These are phyloP conservation scores for Columba livia DNA, from an alignment of 2,113 vertebrate species.

Conservation along the genomic window DNA sequence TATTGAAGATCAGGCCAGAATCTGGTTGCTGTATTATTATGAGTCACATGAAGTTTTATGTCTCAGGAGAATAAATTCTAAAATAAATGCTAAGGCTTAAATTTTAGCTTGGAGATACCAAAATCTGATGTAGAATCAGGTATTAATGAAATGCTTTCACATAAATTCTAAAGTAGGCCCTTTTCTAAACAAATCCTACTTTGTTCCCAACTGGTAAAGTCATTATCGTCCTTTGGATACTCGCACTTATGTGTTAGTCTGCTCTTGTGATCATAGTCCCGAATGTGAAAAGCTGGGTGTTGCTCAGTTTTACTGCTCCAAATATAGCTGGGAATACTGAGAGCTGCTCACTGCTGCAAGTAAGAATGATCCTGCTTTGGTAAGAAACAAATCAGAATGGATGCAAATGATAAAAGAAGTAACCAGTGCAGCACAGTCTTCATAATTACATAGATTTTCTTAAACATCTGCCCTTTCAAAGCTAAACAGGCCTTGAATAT, in stretches of 20 bases:
- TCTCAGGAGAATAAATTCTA: background rate
- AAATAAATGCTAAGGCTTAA: background rate
- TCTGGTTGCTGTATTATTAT: background rate
- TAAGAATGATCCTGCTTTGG: background rate
- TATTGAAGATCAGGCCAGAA: background rate
- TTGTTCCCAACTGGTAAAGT: background rate
- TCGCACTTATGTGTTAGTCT: background rate
- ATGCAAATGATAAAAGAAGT: background rate
- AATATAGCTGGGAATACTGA: background rate
- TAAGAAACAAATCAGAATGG: background rate
- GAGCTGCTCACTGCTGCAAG: background rate
- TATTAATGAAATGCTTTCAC: background rate
- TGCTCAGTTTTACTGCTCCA: background rate
- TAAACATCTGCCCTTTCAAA: background rate
- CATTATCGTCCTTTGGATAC: background rate
- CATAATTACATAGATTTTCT: background rate
- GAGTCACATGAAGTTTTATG: background rate
- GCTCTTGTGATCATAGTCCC: background rate
- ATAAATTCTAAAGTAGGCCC: background rate
- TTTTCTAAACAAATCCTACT: background rate
- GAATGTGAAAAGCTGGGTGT: background rate
- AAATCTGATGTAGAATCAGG: background rate
- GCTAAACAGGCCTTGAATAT: background rate
- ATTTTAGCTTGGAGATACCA: background rate
- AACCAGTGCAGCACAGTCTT: background rate